A percentile compares a stretch with the other conserved stretches of the same genome.
Conservation (phyloP, 1,140 invertebrate species). For the Eciton burchellii region DNA sequence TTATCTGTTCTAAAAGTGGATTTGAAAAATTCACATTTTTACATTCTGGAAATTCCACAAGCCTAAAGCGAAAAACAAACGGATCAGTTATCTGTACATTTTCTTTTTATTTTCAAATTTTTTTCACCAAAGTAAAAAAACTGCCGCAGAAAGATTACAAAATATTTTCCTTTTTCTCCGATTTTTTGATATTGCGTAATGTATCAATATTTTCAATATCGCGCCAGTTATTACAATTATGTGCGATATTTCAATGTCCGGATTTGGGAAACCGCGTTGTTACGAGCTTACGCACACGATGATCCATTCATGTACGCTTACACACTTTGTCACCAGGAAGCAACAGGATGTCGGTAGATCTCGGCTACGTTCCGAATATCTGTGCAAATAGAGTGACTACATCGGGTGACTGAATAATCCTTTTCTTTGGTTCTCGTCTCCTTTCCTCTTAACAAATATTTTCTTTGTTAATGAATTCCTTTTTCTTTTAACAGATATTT, state of each 20-base stretch:
- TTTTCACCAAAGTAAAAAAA: conserved; percentile 7
- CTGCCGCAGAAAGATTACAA: conserved; percentile 4
- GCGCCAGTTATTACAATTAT: background rate
- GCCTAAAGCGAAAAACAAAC: conserved; percentile 21
- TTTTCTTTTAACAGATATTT: conserved; percentile 1
- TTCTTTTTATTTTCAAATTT: no score
- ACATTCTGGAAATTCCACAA: background rate
- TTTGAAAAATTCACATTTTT: no score
- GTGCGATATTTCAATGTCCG: conserved; percentile 16
- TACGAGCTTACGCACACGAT: background rate
- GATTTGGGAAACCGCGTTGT: conserved; percentile 36
- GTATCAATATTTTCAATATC: conserved; percentile 7
- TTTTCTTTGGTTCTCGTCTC: no score
- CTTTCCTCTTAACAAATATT: background rate
- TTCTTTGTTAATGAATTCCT: background rate
- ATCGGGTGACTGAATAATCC: conserved; percentile 36
- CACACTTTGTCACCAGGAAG: conserved; percentile 33
- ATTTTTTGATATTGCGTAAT: background rate
- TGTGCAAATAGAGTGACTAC: conserved; percentile 43
- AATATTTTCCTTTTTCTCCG: background rate
- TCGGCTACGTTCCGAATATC: conserved; percentile 37
- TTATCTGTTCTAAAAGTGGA: background rate
- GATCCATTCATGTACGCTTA: background rate
- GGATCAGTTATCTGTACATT: background rate
- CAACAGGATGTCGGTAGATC: conserved; percentile 70